Evolutionary conservation across 1,140 invertebrate genomes (phyloP).

Genomic region (Anthonomus grandis): DNA sequence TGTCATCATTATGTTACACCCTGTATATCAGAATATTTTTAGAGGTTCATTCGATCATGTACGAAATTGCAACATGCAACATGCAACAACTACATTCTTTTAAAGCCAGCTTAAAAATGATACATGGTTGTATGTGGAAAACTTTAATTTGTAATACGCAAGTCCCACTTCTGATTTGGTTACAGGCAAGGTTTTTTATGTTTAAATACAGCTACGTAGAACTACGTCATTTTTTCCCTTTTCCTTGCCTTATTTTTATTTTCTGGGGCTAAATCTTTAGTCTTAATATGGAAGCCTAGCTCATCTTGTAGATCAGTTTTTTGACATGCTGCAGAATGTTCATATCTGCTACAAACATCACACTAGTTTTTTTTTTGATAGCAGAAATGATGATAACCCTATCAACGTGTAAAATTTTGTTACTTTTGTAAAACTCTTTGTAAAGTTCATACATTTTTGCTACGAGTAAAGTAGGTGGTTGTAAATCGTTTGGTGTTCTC

Average conservation of each 20-base stretch:
- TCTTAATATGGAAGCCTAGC: conserved; percentile 7
- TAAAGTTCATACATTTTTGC: conserved; percentile 9
- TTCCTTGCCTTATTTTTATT: too few relatives aligned
- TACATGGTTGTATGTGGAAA: conserved; percentile 9
- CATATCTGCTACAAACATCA: conserved; percentile 10
- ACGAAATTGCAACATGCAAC: too few relatives aligned
- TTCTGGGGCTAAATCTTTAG: conserved; percentile 6
- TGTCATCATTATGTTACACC: too few relatives aligned
- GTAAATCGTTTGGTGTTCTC: conserved; percentile 1
- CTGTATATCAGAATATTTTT: neutral
- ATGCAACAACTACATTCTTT: conserved; percentile 7
- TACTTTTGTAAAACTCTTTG: conserved; percentile 8
- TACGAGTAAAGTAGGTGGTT: conserved; percentile 5
- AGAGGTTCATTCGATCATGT: neutral
- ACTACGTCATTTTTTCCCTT: conserved; percentile 7
- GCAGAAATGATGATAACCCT: conserved; percentile 2
- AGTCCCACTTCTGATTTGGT: neutral
- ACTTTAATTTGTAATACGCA: too few relatives aligned
- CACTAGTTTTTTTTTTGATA: conserved; percentile 7
- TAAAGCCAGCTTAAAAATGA: conserved; percentile 5
- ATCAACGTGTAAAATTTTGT: neutral
- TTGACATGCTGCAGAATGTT: too few relatives aligned
- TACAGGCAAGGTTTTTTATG: conserved; percentile 6
- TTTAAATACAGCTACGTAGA: too few relatives aligned
- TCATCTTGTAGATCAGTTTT: too few relatives aligned